A percentile compares a stretch with the other conserved stretches of the same genome.
Conservation (phyloP, 2,888 invertebrate genomes). For the Heteromyza rotundicornis region DNA sequence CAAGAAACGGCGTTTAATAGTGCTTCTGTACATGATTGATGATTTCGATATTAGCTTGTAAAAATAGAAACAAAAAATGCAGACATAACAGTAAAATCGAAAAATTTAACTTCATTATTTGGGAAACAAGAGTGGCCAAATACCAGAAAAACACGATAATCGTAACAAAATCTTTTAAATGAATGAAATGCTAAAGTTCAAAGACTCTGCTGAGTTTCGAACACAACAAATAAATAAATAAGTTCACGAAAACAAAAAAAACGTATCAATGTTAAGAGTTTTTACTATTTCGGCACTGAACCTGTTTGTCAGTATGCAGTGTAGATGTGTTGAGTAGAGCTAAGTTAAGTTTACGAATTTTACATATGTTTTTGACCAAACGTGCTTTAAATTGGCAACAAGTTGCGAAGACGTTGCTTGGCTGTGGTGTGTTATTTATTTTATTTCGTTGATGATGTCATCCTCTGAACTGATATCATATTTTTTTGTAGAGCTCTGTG, state of each 20-base stretch:
- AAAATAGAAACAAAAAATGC: too few species aligned
- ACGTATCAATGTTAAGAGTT: background rate
- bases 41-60: too few species aligned
- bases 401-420: background rate
- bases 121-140: too few species aligned
- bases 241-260: background rate
- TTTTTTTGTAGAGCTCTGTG: too few species aligned
- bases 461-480: background rate
- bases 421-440: too few species aligned
- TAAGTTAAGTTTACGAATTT: background rate
- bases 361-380: conserved; percentile 2
- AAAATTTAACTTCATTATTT: too few species aligned
- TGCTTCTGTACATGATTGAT: too few species aligned
- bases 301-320: background rate
- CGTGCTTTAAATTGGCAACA: background rate
- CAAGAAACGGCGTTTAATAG: too few species aligned
- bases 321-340: background rate
- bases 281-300: background rate
- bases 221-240: background rate
- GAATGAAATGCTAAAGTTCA: conserved; percentile 7
- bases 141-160: background rate
- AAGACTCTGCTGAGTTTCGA: background rate
- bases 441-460: conserved; percentile 4
- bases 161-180: too few species aligned
- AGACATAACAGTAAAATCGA: too few species aligned